Conservation (phyloP, 2,888 invertebrate species). For the Oscheius sp. region DNA sequence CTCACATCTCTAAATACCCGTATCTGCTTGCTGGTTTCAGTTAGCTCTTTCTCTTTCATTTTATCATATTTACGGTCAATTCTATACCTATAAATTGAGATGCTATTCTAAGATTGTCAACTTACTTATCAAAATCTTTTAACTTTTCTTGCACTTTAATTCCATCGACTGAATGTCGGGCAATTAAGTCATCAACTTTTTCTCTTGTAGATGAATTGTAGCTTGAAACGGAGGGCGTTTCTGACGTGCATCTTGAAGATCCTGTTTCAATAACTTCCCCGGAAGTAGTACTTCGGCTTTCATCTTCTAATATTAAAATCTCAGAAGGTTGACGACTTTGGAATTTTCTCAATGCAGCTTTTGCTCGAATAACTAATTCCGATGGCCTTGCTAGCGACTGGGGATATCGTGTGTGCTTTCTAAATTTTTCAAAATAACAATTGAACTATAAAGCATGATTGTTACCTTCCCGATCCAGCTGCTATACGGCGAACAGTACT, state of each 20-base stretch:
- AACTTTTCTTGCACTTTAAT: too few relatives aligned
- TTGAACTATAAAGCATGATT: too few relatives aligned
- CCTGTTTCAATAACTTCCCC: neutral
- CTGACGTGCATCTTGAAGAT: neutral
- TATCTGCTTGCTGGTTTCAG: neutral
- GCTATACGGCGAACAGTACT: too few relatives aligned
- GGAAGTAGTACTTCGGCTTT: neutral
- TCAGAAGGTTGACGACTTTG: neutral
- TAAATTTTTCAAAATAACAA: too few relatives aligned
- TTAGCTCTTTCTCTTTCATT: slow-evolving; percentile 7
- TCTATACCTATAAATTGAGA: neutral
- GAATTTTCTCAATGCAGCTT: neutral
- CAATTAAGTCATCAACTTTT: slow-evolving; percentile 13
- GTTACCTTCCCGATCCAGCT: too few relatives aligned
- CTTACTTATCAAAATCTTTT: slow-evolving; percentile 6
- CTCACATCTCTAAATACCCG: slow-evolving; percentile 1
- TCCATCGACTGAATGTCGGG: too few relatives aligned
- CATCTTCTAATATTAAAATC: neutral
- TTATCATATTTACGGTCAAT: neutral
- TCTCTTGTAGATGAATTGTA: neutral
- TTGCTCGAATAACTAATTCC: slow-evolving; percentile 1
- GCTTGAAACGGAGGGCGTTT: slow-evolving; percentile 9
- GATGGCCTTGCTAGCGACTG: neutral
- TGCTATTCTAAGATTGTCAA: neutral
- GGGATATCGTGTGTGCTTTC: too few relatives aligned